Percentiles rank a stretch among this genome's conserved stretches.
phyloP scores from a whole-genome alignment of 2,888 invertebrate genomes.

The Pachycephus smyrnensis region DNA sequence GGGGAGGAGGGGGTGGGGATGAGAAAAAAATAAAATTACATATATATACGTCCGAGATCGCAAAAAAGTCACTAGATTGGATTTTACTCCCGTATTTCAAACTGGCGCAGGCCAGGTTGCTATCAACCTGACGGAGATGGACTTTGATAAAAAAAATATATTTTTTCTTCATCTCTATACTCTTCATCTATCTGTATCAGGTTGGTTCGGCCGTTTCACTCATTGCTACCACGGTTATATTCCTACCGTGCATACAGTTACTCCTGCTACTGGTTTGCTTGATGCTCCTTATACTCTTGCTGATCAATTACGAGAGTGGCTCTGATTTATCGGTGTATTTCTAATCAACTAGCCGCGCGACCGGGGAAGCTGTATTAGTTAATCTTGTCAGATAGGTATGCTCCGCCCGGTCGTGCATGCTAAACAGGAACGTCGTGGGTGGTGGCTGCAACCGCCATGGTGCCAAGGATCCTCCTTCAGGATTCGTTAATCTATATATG shows the following conservation, averaged over 20 bases:
- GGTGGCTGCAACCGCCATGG: slow-evolving; percentile 38
- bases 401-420: slow-evolving; percentile 56
- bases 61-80: background rate
- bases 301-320: slow-evolving; percentile 22
- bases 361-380: slow-evolving; percentile 58
- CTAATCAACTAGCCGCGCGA: slow-evolving; percentile 54
- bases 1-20: background rate
- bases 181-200: slow-evolving; percentile 17
- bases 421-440: slow-evolving; percentile 63
- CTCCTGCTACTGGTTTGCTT: background rate
- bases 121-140: background rate
- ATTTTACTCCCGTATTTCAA: background rate
- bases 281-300: slow-evolving; percentile 4
- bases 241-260: background rate
- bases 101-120: background rate
- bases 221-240: background rate
- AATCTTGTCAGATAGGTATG: slow-evolving; percentile 59
- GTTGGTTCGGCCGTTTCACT: background rate
- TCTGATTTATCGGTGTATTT: slow-evolving; percentile 55
- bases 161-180: slow-evolving; percentile 26
- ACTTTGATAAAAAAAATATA: background rate
- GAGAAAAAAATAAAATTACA: background rate
- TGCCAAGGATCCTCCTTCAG: slow-evolving; percentile 31
- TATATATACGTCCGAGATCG: background rate
- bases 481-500: slow-evolving; percentile 49